These are phyloP conservation scores for Vombatus ursinus DNA, from an alignment of 2,113 vertebrate species.

Conservation along the genomic window DNA sequence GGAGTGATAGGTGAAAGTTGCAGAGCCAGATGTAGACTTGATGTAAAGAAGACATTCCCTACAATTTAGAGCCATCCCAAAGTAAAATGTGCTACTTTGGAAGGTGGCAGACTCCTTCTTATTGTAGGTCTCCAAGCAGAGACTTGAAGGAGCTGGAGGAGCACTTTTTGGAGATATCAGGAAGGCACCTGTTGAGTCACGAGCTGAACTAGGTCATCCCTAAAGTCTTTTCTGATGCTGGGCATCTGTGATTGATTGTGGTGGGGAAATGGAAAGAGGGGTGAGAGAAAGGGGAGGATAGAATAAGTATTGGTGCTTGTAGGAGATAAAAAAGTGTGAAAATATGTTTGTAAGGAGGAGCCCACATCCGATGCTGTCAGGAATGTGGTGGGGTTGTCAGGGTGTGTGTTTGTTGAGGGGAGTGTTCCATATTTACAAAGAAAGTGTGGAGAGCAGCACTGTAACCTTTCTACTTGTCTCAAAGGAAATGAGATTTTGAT, in stretches of 20 bases:
- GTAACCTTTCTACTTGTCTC: conserved; percentile 67
- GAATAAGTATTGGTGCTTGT: neutral
- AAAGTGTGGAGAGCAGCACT: neutral
- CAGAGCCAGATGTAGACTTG: neutral
- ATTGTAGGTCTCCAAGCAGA: neutral
- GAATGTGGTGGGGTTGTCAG: neutral
- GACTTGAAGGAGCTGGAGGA: neutral
- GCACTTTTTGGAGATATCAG: neutral
- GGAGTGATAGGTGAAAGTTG: neutral
- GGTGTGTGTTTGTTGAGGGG: neutral
- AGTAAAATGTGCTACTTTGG: neutral
- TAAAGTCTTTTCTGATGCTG: neutral
- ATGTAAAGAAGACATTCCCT: neutral
- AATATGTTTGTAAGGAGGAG: neutral
- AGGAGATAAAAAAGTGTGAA: neutral
- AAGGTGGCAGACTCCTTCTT: neutral
- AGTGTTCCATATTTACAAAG: neutral
- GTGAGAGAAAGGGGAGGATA: no score
- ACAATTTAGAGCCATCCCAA: neutral
- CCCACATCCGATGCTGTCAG: neutral
- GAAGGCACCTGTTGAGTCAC: neutral
- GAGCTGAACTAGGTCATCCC: neutral
- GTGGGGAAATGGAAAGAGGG: neutral
- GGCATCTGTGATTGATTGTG: neutral
- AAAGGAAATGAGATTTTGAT: conserved; percentile 74